A percentile compares a stretch with the other conserved stretches of the same genome.
phyloP scores from a whole-genome alignment of 1,140 invertebrate genomes.

The Musca domestica region DNA sequence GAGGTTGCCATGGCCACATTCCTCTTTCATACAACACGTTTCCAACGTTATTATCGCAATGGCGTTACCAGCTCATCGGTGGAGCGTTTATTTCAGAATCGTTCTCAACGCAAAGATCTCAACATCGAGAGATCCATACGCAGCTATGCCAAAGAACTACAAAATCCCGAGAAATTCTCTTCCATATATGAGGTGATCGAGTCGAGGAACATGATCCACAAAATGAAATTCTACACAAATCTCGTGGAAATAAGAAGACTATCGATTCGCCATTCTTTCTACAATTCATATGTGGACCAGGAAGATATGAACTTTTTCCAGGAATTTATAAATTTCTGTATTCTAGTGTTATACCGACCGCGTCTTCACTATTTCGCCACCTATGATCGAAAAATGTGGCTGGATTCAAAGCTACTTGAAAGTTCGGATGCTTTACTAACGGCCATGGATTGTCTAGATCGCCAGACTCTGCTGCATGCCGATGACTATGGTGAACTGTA shows the following conservation, averaged over 20 bases:
- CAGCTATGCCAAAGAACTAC: slow-evolving; percentile 35
- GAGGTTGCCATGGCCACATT: slow-evolving; percentile 44
- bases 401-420: slow-evolving; percentile 33
- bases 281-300: slow-evolving; percentile 32
- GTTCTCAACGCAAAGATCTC: slow-evolving; percentile 38
- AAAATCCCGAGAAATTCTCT: slow-evolving; percentile 34
- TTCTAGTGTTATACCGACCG: slow-evolving; percentile 38
- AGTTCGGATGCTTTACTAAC: slow-evolving; percentile 44
- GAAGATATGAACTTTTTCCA: slow-evolving; percentile 44
- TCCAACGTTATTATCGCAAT: slow-evolving; percentile 35
- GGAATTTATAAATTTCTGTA: slow-evolving; percentile 42
- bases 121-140: slow-evolving; percentile 39
- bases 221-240: slow-evolving; percentile 35
- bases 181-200: slow-evolving; percentile 22
- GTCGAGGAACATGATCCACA: slow-evolving; percentile 5
- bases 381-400: slow-evolving; percentile 42
- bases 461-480: slow-evolving; percentile 24
- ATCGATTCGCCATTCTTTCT: slow-evolving; percentile 33
- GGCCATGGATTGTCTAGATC: slow-evolving; percentile 43
- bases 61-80: slow-evolving; percentile 33
- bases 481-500: neutral
- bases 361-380: slow-evolving; percentile 50
- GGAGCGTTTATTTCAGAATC: slow-evolving; percentile 34
- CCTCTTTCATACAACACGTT: slow-evolving; percentile 45
- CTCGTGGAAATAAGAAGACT: slow-evolving; percentile 32